Evolutionary conservation across 37 sponge, comb jelly and placozoan genomes (phyloP).

Genomic region (Cladorhizidae sp.): DNA sequence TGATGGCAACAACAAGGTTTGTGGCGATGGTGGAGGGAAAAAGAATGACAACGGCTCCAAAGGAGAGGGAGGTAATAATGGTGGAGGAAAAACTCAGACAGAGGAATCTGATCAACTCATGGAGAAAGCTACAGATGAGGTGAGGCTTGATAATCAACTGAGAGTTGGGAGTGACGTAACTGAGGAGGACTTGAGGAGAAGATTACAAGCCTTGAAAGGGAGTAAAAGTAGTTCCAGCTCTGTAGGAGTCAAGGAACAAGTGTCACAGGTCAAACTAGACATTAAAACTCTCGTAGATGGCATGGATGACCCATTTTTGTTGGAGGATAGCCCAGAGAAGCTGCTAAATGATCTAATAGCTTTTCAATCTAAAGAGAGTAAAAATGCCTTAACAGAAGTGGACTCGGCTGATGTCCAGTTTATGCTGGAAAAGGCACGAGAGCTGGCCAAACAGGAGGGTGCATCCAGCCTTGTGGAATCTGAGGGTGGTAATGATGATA

Average conservation of each 20-base stretch:
- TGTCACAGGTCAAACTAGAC: neutral
- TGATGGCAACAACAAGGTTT: neutral
- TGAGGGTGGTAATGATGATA: neutral
- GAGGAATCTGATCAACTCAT: conserved; percentile 64
- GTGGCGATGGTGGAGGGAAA: neutral
- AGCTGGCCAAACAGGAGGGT: conserved; percentile 26
- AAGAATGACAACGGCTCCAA: too few species aligned
- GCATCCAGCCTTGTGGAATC: too few species aligned
- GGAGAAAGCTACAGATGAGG: conserved; percentile 61
- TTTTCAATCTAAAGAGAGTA: conserved; percentile 12
- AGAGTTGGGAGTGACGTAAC: conserved; percentile 1
- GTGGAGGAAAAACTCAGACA: conserved; percentile 42
- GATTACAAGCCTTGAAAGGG: conserved; percentile 35
- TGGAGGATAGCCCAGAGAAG: conserved; percentile 41
- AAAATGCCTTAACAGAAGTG: conserved; percentile 19
- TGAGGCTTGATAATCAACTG: conserved; percentile 35
- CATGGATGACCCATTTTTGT: conserved; percentile 20
- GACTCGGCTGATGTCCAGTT: conserved; percentile 17
- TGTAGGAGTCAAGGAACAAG: neutral
- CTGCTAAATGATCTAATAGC: conserved; percentile 48
- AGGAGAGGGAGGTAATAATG: neutral
- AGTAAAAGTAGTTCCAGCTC: neutral
- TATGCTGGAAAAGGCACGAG: conserved; percentile 20
- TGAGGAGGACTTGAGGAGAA: conserved; percentile 19
- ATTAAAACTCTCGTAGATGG: conserved; percentile 21